Conservation (phyloP, 2,888 invertebrate genomes). For the Apotomis turbidana region DNA sequence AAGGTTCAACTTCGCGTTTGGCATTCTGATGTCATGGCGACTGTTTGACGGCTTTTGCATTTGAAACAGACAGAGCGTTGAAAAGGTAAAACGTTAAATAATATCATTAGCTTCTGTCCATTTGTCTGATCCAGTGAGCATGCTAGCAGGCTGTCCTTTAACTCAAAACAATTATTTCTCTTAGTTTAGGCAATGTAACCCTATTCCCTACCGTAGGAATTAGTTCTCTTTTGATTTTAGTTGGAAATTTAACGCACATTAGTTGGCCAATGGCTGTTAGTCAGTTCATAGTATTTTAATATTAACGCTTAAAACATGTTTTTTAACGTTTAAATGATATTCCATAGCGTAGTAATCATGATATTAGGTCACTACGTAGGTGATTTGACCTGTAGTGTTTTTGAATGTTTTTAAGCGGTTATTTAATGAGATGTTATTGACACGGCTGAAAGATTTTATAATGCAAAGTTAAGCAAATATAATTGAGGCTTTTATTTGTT, state of each 20-base stretch:
- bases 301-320: slow-evolving; percentile 62
- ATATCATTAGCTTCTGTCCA: no score
- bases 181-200: not conserved
- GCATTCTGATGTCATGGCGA: no score
- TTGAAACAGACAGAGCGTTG: no score
- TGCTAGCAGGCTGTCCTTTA: no score
- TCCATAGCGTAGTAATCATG: slow-evolving; percentile 57
- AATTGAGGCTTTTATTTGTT: not conserved
- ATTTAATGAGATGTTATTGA: slow-evolving; percentile 22
- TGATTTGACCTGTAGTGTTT: slow-evolving; percentile 54
- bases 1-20: no score
- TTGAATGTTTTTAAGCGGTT: slow-evolving; percentile 34
- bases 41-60: no score
- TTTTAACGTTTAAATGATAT: slow-evolving; percentile 59
- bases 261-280: slow-evolving; percentile 55
- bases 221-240: slow-evolving; percentile 18
- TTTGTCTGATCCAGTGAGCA: no score
- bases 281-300: slow-evolving; percentile 56
- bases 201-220: slow-evolving; percentile 14
- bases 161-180: no score
- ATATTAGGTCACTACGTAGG: slow-evolving; percentile 55
- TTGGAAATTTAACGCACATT: slow-evolving; percentile 42
- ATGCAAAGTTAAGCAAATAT: not conserved
- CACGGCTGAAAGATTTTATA: slow-evolving; percentile 17
- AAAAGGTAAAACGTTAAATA: no score